Base-by-base conservation (phyloP, 2,797 vertebrate species). In the Chaetodon trifasciatus region DNA sequence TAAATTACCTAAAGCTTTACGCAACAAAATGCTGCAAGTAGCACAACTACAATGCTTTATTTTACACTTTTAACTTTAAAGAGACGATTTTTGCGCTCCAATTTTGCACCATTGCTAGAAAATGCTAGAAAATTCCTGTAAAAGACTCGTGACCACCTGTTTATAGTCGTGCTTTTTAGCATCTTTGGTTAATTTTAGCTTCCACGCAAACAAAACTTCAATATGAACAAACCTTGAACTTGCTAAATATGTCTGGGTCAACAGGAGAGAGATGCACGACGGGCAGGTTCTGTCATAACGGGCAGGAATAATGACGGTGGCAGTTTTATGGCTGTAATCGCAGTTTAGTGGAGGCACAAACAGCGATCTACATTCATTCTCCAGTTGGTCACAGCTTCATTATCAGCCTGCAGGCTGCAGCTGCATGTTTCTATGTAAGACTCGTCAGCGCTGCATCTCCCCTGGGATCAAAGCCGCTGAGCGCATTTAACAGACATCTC, bases 401-500 rank as follows among this genome's bases (percentile, higher is more conserved):
- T 64, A 52, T 79, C 66, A 49, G 32, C 28, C 42, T 46, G 82
- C n/a, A 21, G 56, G 58, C 53, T 78, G 55, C 53, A 37, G 70
- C 44, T 56, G 70, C 5, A 68, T 17, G 74, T 82, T 73, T 83
- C 65, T 23, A 23, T 32, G 10, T 6, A 3, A 39, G 28, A 3
- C 52, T 56, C 42, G 8, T 73, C 69, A 68, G 58, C 11, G 32
- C 65, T 39, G 55, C 44, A 15, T 74, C 74, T 80, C 69, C 56
- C 53, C 35, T 3, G 64, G 64, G 70, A 82, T 81, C 79, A 77
- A 70, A 87, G 76, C 71, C 15, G 13, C 66, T 7, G 62, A 46
- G 73, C 58, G 19, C 68, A 55, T 83, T 70, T 68, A 80, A n/a
- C 69, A 69, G 40, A 58, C 50, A 1, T 70, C 79, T 64, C 53